Conservation (phyloP, 2,113 vertebrate species). For the Misgurnus anguillicaudatus region DNA sequence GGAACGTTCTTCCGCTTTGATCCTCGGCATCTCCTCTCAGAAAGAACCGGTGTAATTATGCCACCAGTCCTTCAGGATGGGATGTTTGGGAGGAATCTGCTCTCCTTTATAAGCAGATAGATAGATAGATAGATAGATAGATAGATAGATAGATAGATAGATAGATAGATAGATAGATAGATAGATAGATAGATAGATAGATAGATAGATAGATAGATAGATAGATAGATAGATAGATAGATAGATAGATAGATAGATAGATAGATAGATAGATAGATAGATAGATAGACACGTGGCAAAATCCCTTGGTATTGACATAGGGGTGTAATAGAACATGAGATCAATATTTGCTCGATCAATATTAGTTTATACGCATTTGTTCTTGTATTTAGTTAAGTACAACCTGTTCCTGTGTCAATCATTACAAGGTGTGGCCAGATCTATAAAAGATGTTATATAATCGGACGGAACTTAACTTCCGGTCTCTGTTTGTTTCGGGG, state of each 20-base stretch:
- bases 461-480: not conserved
- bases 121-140: not conserved
- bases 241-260: no score
- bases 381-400: constrained; percentile 6
- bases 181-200: no score
- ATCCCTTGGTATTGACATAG: constrained; percentile 1
- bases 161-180: no score
- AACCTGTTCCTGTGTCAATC: not conserved
- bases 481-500: no score
- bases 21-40: constrained; percentile 20
- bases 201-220: no score
- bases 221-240: no score
- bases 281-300: not conserved
- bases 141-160: no score
- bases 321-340: not conserved
- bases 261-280: not conserved
- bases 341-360: constrained; percentile 23
- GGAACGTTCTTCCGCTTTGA: constrained; percentile 30
- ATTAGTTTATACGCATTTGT: constrained; percentile 5
- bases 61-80: constrained; percentile 23
- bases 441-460: not conserved
- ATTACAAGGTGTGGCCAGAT: not conserved
- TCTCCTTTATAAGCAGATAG: constrained; percentile 24
- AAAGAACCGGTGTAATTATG: constrained; percentile 20
- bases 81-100: constrained; percentile 8